Conservation (phyloP, 2,113 vertebrate species). For the Uria lomvia region DNA sequence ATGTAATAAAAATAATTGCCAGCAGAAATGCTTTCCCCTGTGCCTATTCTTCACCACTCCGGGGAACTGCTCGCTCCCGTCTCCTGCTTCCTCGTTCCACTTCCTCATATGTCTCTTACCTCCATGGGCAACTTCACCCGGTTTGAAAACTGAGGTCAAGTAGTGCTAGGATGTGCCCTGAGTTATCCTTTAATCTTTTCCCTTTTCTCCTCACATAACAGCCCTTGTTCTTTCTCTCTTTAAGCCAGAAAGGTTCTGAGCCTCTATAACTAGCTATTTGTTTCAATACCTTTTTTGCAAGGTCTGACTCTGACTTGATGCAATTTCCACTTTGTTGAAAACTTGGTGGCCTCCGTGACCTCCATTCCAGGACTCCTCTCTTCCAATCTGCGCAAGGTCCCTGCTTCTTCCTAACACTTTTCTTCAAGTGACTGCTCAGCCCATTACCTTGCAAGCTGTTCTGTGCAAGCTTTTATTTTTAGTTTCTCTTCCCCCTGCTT, state of each 20-base stretch:
- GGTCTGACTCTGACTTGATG: not conserved
- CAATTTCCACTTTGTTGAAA: not conserved
- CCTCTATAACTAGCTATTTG: not conserved
- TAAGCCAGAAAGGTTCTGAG: not conserved
- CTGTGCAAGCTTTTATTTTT: not conserved
- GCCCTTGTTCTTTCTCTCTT: not conserved
- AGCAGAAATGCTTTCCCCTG: not conserved
- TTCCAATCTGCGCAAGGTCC: not conserved
- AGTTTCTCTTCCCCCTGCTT: not conserved
- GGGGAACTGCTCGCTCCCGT: not conserved
- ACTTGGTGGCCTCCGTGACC: not conserved
- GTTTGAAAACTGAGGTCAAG: not conserved
- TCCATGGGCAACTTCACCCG: not conserved
- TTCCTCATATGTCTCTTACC: not conserved
- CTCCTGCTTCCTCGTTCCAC: not conserved
- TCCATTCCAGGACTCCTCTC: not conserved
- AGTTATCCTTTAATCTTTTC: not conserved
- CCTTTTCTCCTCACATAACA: not conserved
- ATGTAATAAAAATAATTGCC: conserved; percentile 9
- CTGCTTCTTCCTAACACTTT: not conserved
- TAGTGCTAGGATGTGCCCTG: not conserved
- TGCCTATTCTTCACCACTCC: not conserved
- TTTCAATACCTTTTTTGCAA: not conserved
- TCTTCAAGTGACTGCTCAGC: not conserved
- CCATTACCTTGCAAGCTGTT: not conserved